Base-by-base conservation (phyloP, 1,140 invertebrate species). In the Halotydeus destructor region DNA sequence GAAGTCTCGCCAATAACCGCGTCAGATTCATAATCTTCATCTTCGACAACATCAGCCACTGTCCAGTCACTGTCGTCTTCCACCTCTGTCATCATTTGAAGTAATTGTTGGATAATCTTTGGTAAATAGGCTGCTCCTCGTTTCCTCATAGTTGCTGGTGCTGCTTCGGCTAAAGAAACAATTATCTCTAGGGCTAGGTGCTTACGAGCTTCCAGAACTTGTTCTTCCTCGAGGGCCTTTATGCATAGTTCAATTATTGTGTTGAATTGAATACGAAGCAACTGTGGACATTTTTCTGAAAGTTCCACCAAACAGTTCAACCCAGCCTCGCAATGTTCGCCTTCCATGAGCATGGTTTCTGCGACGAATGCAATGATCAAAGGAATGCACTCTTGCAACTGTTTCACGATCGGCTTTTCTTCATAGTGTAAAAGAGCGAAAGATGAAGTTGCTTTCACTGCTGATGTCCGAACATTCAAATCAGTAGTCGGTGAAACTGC, bases 81-180 rank as follows among this genome's bases (percentile, higher is more conserved):
- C 30, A 98, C 61, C 54, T 97, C 86, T 9, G 88, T 84, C 91
- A 98, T 97, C 76, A 97, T 81, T 55, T 78, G 72, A 32, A 98
- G 61, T 40, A 93, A 71, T 41, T 84, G 65, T 0, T 79, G 76
- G 14, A n/a, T n/a, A n/a, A n/a, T n/a, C 18, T 54, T 58, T 26
- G 71, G 66, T 41, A 96, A 72, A 48, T 84, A 84, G 55, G 77
- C 77, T 3, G 68, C 40, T 11, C 75, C 63, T 51, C 77, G 71
- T 61, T 94, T 97, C 14, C 89, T 72, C 12, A 99, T 75, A 78
- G 93, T 93, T 2, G 83, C 79, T 12, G 93, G 78, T 1, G 86
- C 85, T 28, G 79, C 83, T 68, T 99, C 94, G 28, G 85, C 73
- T 38, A 97, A 58, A 3, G 89, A 89, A 8, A 97, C 84, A 58